Base-by-base conservation (phyloP, 2,797 vertebrate genomes). In the Erithacus rubecula region DNA sequence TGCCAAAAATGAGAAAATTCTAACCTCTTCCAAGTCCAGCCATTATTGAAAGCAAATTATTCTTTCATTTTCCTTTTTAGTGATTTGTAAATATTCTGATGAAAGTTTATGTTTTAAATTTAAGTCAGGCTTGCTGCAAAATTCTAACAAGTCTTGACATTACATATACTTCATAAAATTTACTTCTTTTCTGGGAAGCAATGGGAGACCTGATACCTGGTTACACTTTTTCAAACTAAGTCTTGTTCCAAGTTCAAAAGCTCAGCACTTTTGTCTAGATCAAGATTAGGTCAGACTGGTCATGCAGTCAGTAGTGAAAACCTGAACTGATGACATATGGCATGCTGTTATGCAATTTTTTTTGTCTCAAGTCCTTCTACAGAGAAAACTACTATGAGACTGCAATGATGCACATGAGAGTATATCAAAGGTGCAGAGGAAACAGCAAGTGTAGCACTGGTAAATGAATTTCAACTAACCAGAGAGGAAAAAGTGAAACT, bases 361-460 rank as follows among this genome's bases (percentile, higher is more conserved):
- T 55, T 43, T 0, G 0, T 65, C 16, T 51, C 3, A 81, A 78
- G 36, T 56, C 43, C 29, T 80, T 47, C 23, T 34, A 39, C 3
- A 64, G 11, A 68, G 37, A 52, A 68, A 83, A 24, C 7, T 39
- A 26, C 4, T 11, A 22, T 16, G 34, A 71, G 41, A 75, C 20
- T 56, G 24, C 46, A 79, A 1, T 9, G 6, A 10, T 27, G 30
- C 34, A 68, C 1, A 1, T 39, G 32, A 62, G 5, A 68, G 12
- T 4, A 18, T 17, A 71, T 30, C 29, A 62, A 3, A 7, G 22
- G 23, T 56, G 36, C 21, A 63, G 22, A 71, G 76, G 7, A 65
- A 87, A 81, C 3, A 58, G 62, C 24, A 63, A 63, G 64, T 78
- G 62, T 14, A 79, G 36, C 27, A 70, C 37, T 64, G 16, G 26